Evolutionary conservation across 1,140 invertebrate genomes (phyloP).

Genomic region (Teleogryllus occipitalis): DNA sequence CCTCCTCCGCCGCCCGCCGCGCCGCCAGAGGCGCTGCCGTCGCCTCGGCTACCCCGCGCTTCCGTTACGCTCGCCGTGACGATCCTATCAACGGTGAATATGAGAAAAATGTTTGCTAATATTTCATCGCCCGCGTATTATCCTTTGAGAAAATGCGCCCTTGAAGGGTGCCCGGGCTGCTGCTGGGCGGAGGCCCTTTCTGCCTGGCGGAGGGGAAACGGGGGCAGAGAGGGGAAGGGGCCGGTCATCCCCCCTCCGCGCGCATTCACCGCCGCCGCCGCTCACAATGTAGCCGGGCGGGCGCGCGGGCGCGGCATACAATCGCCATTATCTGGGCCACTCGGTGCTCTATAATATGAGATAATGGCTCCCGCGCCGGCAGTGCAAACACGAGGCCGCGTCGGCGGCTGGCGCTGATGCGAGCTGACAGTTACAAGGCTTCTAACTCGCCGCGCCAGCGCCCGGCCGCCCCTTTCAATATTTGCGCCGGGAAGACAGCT

Average conservation of each 20-base stretch:
- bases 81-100: constrained; percentile 4
- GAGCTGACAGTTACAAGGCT: constrained; percentile 3
- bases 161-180: not conserved
- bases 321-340: not conserved
- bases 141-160: not conserved
- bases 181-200: no score
- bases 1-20: no score
- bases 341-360: not conserved
- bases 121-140: not conserved
- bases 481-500: not conserved
- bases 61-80: not conserved
- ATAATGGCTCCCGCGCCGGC: not conserved
- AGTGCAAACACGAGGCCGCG: not conserved
- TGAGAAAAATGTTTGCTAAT: constrained; percentile 5
- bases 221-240: not conserved
- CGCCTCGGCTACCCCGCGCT: no score
- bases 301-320: not conserved
- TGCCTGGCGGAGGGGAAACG: not conserved
- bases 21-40: not conserved
- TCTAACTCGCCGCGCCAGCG: not conserved
- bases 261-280: not conserved
- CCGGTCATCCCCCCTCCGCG: not conserved
- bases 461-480: not conserved
- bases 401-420: not conserved
- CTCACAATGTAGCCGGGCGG: not conserved